Evolutionary conservation across 2,797 vertebrate genomes (phyloP).

Genomic region (Syndactyla subalaris): DNA sequence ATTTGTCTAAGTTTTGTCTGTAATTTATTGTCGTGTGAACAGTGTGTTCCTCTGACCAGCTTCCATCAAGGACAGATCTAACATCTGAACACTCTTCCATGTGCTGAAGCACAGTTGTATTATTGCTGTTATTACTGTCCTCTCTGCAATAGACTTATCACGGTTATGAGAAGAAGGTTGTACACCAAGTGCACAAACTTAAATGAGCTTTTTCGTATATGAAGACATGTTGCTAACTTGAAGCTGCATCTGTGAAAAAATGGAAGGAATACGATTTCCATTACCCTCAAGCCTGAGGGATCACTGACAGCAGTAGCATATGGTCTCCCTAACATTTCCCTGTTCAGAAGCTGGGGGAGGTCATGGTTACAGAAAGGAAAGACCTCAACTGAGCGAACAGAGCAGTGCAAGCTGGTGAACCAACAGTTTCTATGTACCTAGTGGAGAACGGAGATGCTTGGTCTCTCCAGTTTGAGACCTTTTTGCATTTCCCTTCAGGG

Average conservation of each 20-base stretch:
- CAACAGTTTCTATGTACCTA: background rate
- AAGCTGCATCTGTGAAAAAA: background rate
- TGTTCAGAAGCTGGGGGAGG: background rate
- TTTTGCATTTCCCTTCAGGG: background rate
- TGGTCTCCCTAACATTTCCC: background rate
- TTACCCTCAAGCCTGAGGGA: background rate
- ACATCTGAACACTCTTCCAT: fast-evolving
- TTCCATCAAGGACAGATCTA: background rate
- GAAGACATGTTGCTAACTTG: background rate
- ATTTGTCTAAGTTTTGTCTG: background rate
- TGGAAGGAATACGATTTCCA: background rate
- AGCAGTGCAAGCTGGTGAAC: background rate
- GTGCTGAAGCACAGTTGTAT: background rate
- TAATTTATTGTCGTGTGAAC: background rate
- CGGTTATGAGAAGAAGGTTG: background rate
- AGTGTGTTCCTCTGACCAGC: background rate
- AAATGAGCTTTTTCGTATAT: background rate
- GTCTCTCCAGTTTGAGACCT: background rate
- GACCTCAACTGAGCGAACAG: background rate
- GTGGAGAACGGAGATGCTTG: background rate
- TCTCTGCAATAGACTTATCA: background rate
- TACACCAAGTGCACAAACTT: background rate
- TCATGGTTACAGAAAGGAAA: background rate
- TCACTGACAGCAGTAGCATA: background rate
- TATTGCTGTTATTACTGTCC: background rate